phyloP scores from a whole-genome alignment of 2,888 invertebrate species.

The Malachius bipustulatus region DNA sequence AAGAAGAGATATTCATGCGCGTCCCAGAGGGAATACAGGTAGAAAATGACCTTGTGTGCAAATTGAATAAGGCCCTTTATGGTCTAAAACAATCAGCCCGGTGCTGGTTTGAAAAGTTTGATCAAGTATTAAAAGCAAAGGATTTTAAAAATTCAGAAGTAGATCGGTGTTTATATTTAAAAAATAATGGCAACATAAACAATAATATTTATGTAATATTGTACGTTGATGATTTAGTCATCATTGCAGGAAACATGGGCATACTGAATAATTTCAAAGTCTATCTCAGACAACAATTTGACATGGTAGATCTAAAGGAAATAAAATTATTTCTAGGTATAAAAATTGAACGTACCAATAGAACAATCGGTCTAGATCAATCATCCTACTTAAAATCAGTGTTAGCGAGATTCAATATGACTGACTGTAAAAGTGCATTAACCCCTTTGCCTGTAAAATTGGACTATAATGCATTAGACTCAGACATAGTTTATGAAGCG shows the following conservation, averaged over 20 bases:
- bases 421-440: slow-evolving; percentile 15
- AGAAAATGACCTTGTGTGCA: slow-evolving; percentile 6
- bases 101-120: slow-evolving; percentile 13
- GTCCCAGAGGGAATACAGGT: slow-evolving; percentile 7
- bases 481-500: slow-evolving; percentile 16
- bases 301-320: slow-evolving; percentile 19
- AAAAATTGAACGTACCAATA: slow-evolving; percentile 13
- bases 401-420: slow-evolving; percentile 20
- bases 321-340: slow-evolving; percentile 19
- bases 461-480: slow-evolving; percentile 18
- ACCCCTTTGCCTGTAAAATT: slow-evolving; percentile 17
- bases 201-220: slow-evolving; percentile 17
- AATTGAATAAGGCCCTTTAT: slow-evolving; percentile 12
- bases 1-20: slow-evolving; percentile 10
- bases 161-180: slow-evolving; percentile 17
- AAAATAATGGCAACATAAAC: slow-evolving; percentile 11
- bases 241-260: slow-evolving; percentile 9
- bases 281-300: slow-evolving; percentile 18
- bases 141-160: slow-evolving; percentile 11
- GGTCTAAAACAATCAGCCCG: slow-evolving; percentile 13
- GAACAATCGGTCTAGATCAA: slow-evolving; percentile 14
- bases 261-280: slow-evolving; percentile 17
- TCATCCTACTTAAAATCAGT: slow-evolving; percentile 17
- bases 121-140: slow-evolving; percentile 10
- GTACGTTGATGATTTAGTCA: slow-evolving; percentile 19